Percentiles rank a stretch among this genome's conserved stretches.
Conservation (phyloP, 2,113 vertebrate species). For the Rhinopomastus cyanomelas region DNA sequence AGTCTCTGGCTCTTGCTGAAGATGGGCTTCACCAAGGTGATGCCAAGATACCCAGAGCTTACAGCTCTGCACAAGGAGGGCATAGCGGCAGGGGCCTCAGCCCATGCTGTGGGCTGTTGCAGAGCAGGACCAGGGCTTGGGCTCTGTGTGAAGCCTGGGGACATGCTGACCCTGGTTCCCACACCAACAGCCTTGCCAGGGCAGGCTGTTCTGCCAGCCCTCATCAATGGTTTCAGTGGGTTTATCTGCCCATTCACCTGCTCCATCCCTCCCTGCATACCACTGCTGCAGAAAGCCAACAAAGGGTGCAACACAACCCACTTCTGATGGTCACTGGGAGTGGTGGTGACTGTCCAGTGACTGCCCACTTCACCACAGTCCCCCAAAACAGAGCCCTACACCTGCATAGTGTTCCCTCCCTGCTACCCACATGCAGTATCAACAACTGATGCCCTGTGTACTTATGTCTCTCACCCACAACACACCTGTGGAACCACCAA, state of each 20-base stretch:
- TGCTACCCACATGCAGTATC: not conserved
- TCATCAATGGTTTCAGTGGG: not conserved
- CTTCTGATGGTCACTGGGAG: not conserved
- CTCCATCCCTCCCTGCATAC: not conserved
- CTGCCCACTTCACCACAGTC: not conserved
- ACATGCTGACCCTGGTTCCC: not conserved
- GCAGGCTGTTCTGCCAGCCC: not conserved
- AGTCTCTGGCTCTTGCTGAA: not conserved
- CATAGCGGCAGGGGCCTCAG: fast-evolving
- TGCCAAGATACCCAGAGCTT: fast-evolving
- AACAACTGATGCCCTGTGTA: not conserved
- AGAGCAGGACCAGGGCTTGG: not conserved
- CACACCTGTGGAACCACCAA: fast-evolving
- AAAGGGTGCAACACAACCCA: not conserved
- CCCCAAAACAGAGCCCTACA: not conserved
- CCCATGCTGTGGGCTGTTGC: not conserved
- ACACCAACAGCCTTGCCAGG: not conserved
- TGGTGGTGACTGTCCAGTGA: fast-evolving
- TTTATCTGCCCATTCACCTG: not conserved
- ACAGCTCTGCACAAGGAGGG: not conserved
- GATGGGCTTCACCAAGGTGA: fast-evolving
- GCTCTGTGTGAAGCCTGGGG: not conserved
- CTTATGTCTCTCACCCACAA: not conserved
- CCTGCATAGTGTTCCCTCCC: not conserved
- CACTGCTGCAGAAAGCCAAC: not conserved